Conservation (phyloP, 2,113 vertebrate genomes). For the Gopherus flavomarginatus region DNA sequence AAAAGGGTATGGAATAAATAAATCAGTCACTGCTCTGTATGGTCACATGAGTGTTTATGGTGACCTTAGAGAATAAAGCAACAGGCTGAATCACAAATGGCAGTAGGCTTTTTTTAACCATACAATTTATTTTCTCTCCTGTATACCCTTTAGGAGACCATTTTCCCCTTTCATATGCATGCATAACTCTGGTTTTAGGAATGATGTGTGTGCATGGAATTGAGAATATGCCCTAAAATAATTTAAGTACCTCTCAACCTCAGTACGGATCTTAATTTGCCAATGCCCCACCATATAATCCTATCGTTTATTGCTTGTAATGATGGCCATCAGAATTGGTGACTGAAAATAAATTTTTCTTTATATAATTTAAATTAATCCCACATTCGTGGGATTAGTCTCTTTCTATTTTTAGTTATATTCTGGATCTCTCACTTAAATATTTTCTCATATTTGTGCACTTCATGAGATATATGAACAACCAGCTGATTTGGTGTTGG, state of each 20-base stretch:
- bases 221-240: neutral
- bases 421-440: neutral
- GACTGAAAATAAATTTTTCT: neutral
- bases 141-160: neutral
- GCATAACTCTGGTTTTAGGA: neutral
- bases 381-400: neutral
- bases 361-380: neutral
- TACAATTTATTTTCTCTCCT: neutral
- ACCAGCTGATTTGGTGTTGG: neutral
- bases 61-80: slow-evolving; percentile 14
- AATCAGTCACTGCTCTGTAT: neutral
- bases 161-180: neutral
- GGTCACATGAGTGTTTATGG: neutral
- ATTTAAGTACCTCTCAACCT: neutral
- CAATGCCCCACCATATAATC: neutral
- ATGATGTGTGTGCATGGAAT: neutral
- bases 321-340: neutral
- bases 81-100: neutral
- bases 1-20: slow-evolving; percentile 25
- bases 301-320: neutral
- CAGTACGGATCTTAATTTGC: neutral
- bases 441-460: neutral
- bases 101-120: neutral
- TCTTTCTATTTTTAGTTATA: neutral
- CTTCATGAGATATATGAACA: neutral